Percentiles rank a stretch among this genome's conserved stretches.
Conservation (phyloP, 2,113 vertebrate genomes). For the Hystrix brachyura region DNA sequence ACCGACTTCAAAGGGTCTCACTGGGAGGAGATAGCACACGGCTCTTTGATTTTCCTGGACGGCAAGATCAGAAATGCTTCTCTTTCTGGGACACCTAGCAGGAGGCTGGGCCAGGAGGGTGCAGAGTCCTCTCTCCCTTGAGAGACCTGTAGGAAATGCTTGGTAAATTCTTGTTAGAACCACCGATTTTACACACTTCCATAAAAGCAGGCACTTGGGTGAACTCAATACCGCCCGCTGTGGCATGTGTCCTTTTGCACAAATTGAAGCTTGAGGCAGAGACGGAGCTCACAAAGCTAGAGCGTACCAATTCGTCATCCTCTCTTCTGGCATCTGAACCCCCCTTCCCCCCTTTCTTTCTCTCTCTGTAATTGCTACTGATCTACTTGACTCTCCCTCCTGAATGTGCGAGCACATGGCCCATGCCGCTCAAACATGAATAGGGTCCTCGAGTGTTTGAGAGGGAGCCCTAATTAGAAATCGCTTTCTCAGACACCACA, state of each 20-base stretch:
- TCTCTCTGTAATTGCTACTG: neutral
- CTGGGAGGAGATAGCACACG: accelerated
- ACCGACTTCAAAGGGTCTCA: neutral
- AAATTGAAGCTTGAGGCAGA: neutral
- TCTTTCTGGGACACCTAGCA: neutral
- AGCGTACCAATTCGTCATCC: accelerated
- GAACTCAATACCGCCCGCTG: neutral
- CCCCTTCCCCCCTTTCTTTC: neutral
- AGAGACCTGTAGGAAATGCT: neutral
- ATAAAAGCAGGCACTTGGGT: too few species aligned
- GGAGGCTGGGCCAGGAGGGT: neutral
- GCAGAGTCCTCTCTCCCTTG: neutral
- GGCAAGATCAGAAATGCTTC: neutral
- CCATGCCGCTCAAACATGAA: accelerated
- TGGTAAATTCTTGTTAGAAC: neutral
- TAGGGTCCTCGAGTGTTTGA: neutral
- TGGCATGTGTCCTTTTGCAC: neutral
- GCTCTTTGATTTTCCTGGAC: neutral
- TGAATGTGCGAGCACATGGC: neutral
- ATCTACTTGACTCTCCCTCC: neutral
- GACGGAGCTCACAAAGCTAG: neutral
- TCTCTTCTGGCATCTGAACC: neutral
- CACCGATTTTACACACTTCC: accelerated
- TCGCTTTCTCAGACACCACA: neutral
- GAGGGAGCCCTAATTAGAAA: neutral